Evolutionary conservation across 2,888 invertebrate species (phyloP).

Genomic region (Tridacna gigas): DNA sequence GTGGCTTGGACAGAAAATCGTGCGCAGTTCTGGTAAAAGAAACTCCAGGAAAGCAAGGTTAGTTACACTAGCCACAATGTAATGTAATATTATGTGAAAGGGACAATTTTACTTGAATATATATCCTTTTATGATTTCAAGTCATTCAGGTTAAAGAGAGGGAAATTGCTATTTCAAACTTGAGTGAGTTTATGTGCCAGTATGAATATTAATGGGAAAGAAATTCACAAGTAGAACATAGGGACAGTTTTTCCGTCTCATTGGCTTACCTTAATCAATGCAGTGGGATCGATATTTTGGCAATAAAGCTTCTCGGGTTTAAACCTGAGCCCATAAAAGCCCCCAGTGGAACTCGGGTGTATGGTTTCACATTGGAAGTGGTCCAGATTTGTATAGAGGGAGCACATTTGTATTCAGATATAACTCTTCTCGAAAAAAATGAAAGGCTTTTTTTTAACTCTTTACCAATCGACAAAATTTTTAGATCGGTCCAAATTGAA

Average conservation of each 20-base stretch:
- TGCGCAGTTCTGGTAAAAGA: too few relatives aligned
- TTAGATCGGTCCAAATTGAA: too few relatives aligned
- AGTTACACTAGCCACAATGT: too few relatives aligned
- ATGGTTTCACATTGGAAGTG: neutral
- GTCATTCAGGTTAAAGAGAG: neutral
- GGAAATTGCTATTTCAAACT: constrained; percentile 25
- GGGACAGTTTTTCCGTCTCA: constrained; percentile 25
- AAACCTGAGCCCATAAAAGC: constrained; percentile 18
- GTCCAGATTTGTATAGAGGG: neutral
- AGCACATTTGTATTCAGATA: neutral
- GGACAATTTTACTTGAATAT: neutral
- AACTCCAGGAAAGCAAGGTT: too few relatives aligned
- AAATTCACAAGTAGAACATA: neutral
- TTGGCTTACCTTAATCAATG: constrained; percentile 28
- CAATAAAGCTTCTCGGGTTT: constrained; percentile 32
- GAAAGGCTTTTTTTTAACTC: neutral
- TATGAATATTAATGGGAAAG: constrained; percentile 27
- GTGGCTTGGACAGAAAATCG: too few relatives aligned
- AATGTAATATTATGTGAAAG: neutral
- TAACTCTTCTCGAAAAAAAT: neutral
- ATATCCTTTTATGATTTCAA: neutral
- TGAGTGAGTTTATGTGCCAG: neutral
- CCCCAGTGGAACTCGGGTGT: constrained; percentile 7
- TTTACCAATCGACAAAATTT: too few relatives aligned
- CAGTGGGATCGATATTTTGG: constrained; percentile 15